Evolutionary conservation across 2,888 invertebrate genomes (phyloP).

Genomic region (Vannuccia rotundouncinata): DNA sequence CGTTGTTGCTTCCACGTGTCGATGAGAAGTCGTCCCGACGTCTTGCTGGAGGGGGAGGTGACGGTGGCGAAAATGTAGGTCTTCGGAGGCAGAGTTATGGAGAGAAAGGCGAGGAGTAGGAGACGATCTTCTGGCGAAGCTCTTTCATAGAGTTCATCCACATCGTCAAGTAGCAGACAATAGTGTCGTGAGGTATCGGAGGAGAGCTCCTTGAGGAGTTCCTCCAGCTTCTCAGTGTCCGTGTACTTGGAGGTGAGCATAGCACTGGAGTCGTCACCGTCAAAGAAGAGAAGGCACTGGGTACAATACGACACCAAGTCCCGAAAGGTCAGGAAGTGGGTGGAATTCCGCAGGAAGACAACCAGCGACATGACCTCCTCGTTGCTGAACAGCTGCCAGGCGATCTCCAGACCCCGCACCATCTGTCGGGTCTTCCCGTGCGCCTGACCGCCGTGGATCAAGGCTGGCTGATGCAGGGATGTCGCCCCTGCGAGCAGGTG

Average conservation of each 20-base stretch:
- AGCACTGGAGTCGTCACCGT: background rate
- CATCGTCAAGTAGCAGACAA: background rate
- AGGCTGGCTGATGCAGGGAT: background rate
- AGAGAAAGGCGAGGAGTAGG: background rate
- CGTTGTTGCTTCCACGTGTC: conserved; percentile 4
- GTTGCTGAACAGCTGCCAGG: conserved; percentile 3
- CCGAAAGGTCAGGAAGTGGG: background rate
- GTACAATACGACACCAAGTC: background rate
- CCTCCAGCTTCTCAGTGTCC: background rate
- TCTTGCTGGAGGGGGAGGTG: background rate
- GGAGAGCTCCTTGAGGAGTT: background rate
- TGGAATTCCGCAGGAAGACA: conserved; percentile 1
- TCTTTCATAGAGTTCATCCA: background rate
- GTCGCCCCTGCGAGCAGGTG: conserved; percentile 4
- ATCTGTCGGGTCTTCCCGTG: conserved; percentile 5
- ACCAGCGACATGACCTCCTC: conserved; percentile 15
- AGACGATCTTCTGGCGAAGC: background rate
- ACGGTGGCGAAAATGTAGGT: conserved; percentile 4
- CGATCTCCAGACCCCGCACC: background rate
- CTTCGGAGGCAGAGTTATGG: background rate
- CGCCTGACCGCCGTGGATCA: background rate
- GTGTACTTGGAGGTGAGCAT: background rate
- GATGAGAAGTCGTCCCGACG: background rate
- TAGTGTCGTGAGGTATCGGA: background rate
- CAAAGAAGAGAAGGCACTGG: conserved; percentile 10